Evolutionary conservation across 2,113 vertebrate species (phyloP), one percentile per base, ranked within the genome.

Genomic region (Actenoides hombroni): DNA sequence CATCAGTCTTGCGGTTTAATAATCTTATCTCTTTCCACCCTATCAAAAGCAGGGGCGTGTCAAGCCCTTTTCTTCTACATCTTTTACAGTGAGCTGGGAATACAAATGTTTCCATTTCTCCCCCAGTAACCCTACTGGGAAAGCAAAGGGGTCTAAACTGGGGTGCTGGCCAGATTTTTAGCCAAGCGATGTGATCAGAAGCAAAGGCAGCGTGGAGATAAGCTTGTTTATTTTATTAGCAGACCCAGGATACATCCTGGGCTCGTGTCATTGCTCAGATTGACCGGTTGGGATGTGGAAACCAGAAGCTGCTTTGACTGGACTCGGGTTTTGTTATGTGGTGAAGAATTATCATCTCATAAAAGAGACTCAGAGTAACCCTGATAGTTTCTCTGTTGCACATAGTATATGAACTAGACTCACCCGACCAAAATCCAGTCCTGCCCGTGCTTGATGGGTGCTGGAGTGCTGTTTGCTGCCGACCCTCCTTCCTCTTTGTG

Each of bases 131-230:
- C 26, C 31, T 49, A 33, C 53, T 60, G 53, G 83, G 64, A 74
- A 76, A 35, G 49, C 24, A 83, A 1, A 14, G 4, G 15, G 21
- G n/a, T 51, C 9, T 4, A 13, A 86, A 39, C 3, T n/a, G 51
- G 46, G 60, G 33, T 54, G 10, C 9, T 13, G 25, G 51, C 11
- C 1, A 0, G 29, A 20, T 80, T 87, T 86, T 70, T 40, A 42
- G 57, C 33, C 13, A 79, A 84, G 18, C 2, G 0, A 16, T 0
- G 6, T 3, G 83, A 65, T 82, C 80, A 83, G 75, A 44, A 83
- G 88, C 24, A 48, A 77, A 90, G 29, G 8, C 29, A 0, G 0
- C 0, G 0, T 57, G 70, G 65, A 65, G 86, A 90, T 86, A 90
- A 92, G 25, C 44, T 39, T 21, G 16, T 59, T 92, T 61, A 15